Base-by-base conservation (phyloP, 2,113 vertebrate species). In the Chlorocebus sabaeus region DNA sequence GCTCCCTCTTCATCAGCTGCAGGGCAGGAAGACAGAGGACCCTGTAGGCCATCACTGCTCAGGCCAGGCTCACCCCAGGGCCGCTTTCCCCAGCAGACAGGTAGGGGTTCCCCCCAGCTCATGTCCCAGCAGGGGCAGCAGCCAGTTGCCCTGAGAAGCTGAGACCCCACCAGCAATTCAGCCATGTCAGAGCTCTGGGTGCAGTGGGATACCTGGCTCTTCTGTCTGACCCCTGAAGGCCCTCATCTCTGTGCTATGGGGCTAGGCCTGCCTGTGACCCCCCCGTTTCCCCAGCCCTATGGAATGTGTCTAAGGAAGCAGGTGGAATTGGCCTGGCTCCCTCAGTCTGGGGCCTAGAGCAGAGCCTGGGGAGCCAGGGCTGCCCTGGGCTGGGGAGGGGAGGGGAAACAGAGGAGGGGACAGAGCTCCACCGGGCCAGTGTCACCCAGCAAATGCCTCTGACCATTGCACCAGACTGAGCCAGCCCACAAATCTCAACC, bases 381-480 rank as follows among this genome's bases (percentile, higher is more conserved):
- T 12, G 11, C 27, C 1, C 38, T 9, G 40, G 57, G 48, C 88
- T 12, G 17, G 55, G 48, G 14, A 20, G 6, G 6, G 2, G 6
- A 55, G 52, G 18, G 18, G 18, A 55, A 18, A 55, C 0, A 30
- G 52, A 40, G 2, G 68, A 38, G 14, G 22, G 32, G 38, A 70
- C 75, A 22, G 38, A 20, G 16, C 0, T 2, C 10, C 45, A 27
- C 32, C 27, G 22, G 43, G 61, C 55, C 64, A n/a, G 38, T 0
- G 1, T 9, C 25, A 25, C 52, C 45, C n/a, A 0, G 0, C 38
- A 20, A 10, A 20, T 13, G 16, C 79, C 68, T 16, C 11, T 6
- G 9, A 45, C 40, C 38, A 0, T 10, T 1, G 0, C 6, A 9
- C 0, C 0, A 50, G 59, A 64, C 61, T 1, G 2, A 9, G 8